Evolutionary conservation across 1,140 invertebrate genomes (phyloP), one percentile per base, ranked within the genome.

Genomic region (Prorops nasuta): DNA sequence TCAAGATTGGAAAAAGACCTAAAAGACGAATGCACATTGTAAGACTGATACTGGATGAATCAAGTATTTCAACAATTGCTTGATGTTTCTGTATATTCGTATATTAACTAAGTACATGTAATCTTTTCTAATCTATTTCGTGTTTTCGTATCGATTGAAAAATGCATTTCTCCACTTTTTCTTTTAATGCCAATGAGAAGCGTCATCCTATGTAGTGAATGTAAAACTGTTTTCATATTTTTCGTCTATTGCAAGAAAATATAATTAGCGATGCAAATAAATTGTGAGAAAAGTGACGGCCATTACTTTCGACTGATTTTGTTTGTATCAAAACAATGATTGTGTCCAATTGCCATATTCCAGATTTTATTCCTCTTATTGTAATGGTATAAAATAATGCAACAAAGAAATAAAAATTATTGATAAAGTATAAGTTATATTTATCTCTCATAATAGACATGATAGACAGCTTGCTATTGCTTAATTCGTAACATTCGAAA

Each of bases 331-430:
- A n/a, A n/a, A n/a, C 51, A 39, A 43, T 9, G 46, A 56, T 58
- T 62, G 54, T 56, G 54, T 63, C 54, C 63, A 58, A 67, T 58
- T 62, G 66, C 58, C 66, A 62, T 68, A 67, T 56, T 60, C 52
- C 51, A 56, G 54, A 61, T 50, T 69, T 64, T 64, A 70, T 70
- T 69, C 64, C 57, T 67, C 54, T 57, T 68, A 64, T 56, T 67
- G 60, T 68, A 70, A 67, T 54, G 64, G 50, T 66, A 67, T 47
- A 66, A 55, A 49, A 67, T 67, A 70, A 64, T 57, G 54, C 21
- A 61, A 55, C 59, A 63, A 51, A 64, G 50, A 63, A 66, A 71
- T 66, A 67, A 66, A 66, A 66, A 53, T 19, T 54, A 63, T 53
- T 15, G 49, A 53, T 4, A 44, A 40, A 43, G 42, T 39, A 32